Evolutionary conservation across 2,888 invertebrate species (phyloP), one percentile per base, ranked within the genome.

Genomic region (Crocallis elinguaria): DNA sequence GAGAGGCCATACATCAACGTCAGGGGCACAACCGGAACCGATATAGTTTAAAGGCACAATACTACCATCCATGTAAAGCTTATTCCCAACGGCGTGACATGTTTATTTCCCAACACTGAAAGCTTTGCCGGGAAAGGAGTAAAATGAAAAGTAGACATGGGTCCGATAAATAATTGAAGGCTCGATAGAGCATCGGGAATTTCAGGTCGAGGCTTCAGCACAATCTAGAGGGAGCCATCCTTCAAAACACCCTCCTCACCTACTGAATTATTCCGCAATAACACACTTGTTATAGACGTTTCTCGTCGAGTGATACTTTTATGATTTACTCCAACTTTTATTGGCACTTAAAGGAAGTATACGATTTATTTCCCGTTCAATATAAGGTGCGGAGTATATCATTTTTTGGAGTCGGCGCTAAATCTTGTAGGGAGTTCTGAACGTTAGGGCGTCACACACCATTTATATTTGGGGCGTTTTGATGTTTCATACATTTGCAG

Each of bases 101-200:
- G 83, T 88, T 85, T 88, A 85, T 83, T 85, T 77, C 69, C 75
- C 69, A 70, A 63, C 69, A 71, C 76, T 83, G 84, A 86, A 85
- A 86, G 86, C 81, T 66, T 77, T 79, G 67, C 75, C 73, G 64
- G 76, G 75, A 86, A 89, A 86, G 87, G 88, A 88, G 88, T 90
- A 82, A 89, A 89, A 89, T 87, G 88, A 88, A 90, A 90, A 87
- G 90, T 86, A 90, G 89, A 90, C 89, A 88, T 73, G 88, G 90
- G 89, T 88, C 87, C 89, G 86, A 90, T 91, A 91, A 90, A 91
- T 91, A 90, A 91, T 90, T 88, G 89, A 91, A 88, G 88, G 88
- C 78, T 87, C 86, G 87, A 89, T 88, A 86, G 84, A 88, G 87
- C 82, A 78, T 78, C 84, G 89, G 86, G 84, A 85, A 82, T 86